These are phyloP conservation scores for Agelaius phoeniceus DNA, from an alignment of 2,113 vertebrate genomes.

Conservation along the genomic window DNA sequence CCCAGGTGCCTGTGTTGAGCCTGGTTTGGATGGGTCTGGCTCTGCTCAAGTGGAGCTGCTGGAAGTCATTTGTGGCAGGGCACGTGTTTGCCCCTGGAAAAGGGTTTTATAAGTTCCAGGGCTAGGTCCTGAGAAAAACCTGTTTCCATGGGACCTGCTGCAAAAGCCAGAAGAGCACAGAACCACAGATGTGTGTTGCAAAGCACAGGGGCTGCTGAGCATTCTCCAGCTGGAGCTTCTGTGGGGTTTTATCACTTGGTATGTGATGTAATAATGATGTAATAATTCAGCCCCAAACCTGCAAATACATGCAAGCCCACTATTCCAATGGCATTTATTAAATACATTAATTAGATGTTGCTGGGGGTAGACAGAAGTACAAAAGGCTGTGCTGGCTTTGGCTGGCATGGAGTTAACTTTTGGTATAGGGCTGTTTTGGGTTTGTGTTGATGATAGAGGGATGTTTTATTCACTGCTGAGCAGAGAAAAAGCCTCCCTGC, in stretches of 20 bases:
- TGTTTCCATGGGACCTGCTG: not conserved
- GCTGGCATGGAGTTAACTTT: not conserved
- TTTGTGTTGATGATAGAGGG: not conserved
- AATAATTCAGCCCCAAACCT: not conserved
- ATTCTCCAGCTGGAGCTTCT: not conserved
- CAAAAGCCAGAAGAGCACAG: not conserved
- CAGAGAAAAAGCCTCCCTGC: not conserved
- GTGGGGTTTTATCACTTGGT: rapidly evolving
- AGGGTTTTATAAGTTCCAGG: not conserved
- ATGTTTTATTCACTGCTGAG: not conserved
- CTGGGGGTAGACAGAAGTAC: not conserved
- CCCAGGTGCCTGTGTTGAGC: rapidly evolving
- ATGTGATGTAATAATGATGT: not conserved
- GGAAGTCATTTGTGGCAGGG: not conserved
- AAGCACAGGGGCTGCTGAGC: not conserved
- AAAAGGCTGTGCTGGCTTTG: not conserved
- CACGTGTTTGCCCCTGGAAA: rapidly evolving
- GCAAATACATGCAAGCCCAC: not conserved
- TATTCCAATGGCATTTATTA: not conserved
- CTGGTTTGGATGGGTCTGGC: not conserved
- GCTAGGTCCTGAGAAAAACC: not conserved
- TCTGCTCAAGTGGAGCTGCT: not conserved
- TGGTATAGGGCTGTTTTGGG: not conserved
- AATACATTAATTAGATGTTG: not conserved
- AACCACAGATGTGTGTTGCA: not conserved